Evolutionary conservation across 2,113 vertebrate species (phyloP).

Genomic region (Sphyrna mokarran): DNA sequence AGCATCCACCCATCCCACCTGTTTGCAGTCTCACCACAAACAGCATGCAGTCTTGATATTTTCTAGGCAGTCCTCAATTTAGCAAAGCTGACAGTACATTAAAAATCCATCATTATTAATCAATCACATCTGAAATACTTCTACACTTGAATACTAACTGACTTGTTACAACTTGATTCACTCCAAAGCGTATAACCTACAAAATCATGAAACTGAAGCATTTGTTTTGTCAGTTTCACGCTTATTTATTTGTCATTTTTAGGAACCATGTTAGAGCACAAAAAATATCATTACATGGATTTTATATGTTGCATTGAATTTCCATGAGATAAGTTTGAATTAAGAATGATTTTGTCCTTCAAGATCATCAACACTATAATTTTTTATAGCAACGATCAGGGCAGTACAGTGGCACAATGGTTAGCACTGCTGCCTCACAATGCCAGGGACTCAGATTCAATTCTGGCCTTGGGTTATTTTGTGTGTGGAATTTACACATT

Average conservation of each 20-base stretch:
- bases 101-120: neutral
- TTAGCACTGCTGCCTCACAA: no score
- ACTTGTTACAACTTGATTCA: neutral
- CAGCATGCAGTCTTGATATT: neutral
- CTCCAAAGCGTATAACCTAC: neutral
- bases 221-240: neutral
- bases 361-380: neutral
- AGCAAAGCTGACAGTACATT: neutral
- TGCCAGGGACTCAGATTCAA: no score
- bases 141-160: neutral
- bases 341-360: neutral
- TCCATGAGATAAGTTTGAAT: neutral
- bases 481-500: no score
- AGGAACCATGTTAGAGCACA: neutral
- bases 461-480: no score
- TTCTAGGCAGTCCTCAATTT: neutral
- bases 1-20: no score
- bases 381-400: neutral
- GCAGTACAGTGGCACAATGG: no score
- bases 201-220: neutral
- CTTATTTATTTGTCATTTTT: neutral
- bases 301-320: neutral
- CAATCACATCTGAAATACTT: neutral
- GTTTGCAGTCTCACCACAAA: neutral
- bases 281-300: neutral